phyloP scores from a whole-genome alignment of 2,888 invertebrate species.

The Nemapogon koenigi region DNA sequence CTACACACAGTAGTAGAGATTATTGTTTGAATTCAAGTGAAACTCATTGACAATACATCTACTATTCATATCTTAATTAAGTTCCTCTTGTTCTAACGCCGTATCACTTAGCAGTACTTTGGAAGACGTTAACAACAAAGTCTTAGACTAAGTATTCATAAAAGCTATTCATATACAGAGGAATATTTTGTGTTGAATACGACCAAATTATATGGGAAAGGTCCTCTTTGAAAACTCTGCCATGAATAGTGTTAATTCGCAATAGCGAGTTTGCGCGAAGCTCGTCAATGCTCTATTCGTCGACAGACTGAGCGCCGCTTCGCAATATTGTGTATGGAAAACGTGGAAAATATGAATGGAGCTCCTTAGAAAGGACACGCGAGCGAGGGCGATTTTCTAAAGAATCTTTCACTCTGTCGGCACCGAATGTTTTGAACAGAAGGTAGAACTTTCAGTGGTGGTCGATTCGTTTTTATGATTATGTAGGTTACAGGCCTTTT shows the following conservation, averaged over 20 bases:
- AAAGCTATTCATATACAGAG: slow-evolving; percentile 32
- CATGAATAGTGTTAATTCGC: slow-evolving; percentile 64
- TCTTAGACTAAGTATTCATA: slow-evolving; percentile 3
- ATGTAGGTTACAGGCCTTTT: too few relatives aligned
- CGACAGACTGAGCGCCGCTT: slow-evolving; percentile 45
- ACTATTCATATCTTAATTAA: too few relatives aligned
- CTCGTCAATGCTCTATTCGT: slow-evolving; percentile 60
- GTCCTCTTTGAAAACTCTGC: slow-evolving; percentile 60
- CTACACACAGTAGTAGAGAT: too few relatives aligned
- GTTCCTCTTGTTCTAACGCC: too few relatives aligned
- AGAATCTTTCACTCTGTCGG: slow-evolving; percentile 20
- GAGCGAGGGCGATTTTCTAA: slow-evolving; percentile 39
- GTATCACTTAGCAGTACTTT: too few relatives aligned
- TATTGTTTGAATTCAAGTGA: too few relatives aligned
- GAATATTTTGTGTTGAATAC: slow-evolving; percentile 59
- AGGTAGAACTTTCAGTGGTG: too few relatives aligned
- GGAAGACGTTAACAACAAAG: slow-evolving; percentile 8
- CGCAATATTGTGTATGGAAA: slow-evolving; percentile 60
- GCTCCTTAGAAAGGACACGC: slow-evolving; percentile 30
- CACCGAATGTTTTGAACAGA: too few relatives aligned
- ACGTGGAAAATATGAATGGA: slow-evolving; percentile 55
- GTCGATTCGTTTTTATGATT: too few relatives aligned
- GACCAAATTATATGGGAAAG: slow-evolving; percentile 63
- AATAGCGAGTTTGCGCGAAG: slow-evolving; percentile 56
- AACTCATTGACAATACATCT: too few relatives aligned